phyloP scores from a whole-genome alignment of 2,888 invertebrate genomes.

The Athalia rosae region DNA sequence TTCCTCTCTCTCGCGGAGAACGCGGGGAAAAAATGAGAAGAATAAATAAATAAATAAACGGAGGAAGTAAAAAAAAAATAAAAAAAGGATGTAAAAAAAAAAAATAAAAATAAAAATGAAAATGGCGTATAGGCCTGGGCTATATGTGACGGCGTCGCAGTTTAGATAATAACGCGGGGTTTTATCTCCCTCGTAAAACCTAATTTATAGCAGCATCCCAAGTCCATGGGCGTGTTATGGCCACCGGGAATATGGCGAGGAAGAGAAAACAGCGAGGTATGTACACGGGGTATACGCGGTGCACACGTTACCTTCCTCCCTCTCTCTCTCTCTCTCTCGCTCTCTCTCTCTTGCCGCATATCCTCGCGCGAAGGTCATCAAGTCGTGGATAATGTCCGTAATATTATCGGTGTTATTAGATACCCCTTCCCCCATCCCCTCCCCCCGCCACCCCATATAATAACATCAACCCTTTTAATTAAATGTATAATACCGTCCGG shows the following conservation, averaged over 20 bases:
- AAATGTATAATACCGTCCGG: not conserved
- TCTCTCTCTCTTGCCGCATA: constrained; percentile 53
- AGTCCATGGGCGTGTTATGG: constrained; percentile 69
- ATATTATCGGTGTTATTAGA: constrained; percentile 59
- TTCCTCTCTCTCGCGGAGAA: not conserved
- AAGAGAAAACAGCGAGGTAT: constrained; percentile 24
- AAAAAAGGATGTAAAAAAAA: constrained; percentile 52
- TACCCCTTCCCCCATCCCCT: not conserved
- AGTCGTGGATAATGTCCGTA: constrained; percentile 59
- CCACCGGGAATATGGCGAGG: constrained; percentile 63
- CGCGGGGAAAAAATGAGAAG: no score
- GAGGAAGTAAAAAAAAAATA: not conserved
- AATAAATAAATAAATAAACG: no score
- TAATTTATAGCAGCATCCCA: constrained; percentile 71
- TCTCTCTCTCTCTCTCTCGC: no score
- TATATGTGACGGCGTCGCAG: constrained; percentile 70
- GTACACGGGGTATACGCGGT: not conserved
- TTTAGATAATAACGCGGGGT: constrained; percentile 74
- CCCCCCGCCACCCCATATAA: not conserved
- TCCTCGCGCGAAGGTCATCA: constrained; percentile 57
- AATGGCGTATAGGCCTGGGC: constrained; percentile 63
- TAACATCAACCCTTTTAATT: constrained; percentile 8
- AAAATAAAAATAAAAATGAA: no score
- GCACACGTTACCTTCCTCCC: no score
- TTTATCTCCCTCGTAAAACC: constrained; percentile 73